Percentiles rank a stretch among this genome's conserved stretches.
These are phyloP conservation scores for Elephas maximus DNA, from an alignment of 2,113 vertebrate species.

Conservation along the genomic window DNA sequence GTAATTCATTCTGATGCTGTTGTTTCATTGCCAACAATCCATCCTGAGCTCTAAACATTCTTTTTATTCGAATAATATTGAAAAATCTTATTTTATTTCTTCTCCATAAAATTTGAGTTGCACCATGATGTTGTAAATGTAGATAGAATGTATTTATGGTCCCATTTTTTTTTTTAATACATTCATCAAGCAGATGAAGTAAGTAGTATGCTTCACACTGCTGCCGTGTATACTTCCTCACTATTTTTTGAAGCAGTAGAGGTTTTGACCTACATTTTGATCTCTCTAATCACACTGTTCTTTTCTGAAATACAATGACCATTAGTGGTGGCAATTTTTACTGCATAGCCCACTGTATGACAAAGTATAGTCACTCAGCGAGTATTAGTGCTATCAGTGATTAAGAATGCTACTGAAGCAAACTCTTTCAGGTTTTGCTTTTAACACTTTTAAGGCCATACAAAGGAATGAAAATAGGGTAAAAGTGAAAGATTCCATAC, in stretches of 20 bases:
- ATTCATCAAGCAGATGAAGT: not conserved
- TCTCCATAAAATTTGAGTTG: not conserved
- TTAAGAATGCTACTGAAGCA: not conserved
- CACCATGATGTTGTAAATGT: not conserved
- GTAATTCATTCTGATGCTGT: not conserved
- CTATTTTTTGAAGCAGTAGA: not conserved
- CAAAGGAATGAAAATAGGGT: not conserved
- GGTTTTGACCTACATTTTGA: not conserved
- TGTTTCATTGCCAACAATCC: not conserved
- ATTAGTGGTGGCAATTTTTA: not conserved
- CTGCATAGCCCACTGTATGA: not conserved
- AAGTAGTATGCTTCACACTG: not conserved
- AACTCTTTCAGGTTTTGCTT: not conserved
- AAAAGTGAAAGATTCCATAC: not conserved
- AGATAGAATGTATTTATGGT: not conserved
- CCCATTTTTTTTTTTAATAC: not conserved
- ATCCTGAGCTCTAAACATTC: not conserved
- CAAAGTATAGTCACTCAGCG: not conserved
- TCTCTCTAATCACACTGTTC: not conserved
- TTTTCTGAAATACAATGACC: not conserved
- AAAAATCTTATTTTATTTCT: not conserved
- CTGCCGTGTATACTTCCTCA: not conserved
- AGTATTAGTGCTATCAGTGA: not conserved
- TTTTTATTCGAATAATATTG: slow-evolving; percentile 6
- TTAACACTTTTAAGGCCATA: not conserved